Base-by-base conservation (phyloP, 2,888 invertebrate species). In the Volucella inanis region DNA sequence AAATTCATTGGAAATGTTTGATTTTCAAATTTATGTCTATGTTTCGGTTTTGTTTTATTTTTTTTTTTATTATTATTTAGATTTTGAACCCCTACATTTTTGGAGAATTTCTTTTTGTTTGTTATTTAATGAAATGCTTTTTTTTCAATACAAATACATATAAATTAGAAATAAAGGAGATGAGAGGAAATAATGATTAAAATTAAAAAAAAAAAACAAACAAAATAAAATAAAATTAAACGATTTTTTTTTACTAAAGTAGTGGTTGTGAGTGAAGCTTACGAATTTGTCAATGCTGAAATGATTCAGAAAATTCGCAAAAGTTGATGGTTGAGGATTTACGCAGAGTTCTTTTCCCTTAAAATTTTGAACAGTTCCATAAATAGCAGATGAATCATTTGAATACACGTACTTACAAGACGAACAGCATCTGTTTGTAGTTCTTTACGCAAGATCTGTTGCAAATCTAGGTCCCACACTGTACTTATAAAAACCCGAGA, bases 1-100 rank as follows among this genome's bases (percentile, higher is more conserved):
- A 82, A 79, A 84, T 81, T 88, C 88, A 89, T 89, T 89, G 89
- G 89, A 89, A 89, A 89, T 89, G 89, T 87, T 83, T 87, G 87
- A 84, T 84, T 87, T 84, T 87, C 87, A 87, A 87, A 82, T 87
- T 86, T 80, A 82, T 61, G 71, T 64, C 31, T 57, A 50, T 50
- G 12, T 39, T 72, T 72, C 50, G 31, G 31, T 68, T 62, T 41
- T 38, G 45, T 52, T 31, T 74, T 65, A 62, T 64, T 54, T 50
- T 67, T 47, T 68, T 43, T 75, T 45, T 55, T 55, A 41, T 54
- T 43, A 0, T 54, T 31, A 41, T 39, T 14, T 52, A 22, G 49
- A 65, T 65, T 67, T 61, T 59, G 49, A 50, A 67, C 39, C 31
- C 59, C 59, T 50, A 59, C 50, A 67, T 43, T 52, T 6, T 47